Percentiles rank a stretch among this genome's conserved stretches.
Conservation (phyloP, 2,113 vertebrate species). For the Proteles cristata region DNA sequence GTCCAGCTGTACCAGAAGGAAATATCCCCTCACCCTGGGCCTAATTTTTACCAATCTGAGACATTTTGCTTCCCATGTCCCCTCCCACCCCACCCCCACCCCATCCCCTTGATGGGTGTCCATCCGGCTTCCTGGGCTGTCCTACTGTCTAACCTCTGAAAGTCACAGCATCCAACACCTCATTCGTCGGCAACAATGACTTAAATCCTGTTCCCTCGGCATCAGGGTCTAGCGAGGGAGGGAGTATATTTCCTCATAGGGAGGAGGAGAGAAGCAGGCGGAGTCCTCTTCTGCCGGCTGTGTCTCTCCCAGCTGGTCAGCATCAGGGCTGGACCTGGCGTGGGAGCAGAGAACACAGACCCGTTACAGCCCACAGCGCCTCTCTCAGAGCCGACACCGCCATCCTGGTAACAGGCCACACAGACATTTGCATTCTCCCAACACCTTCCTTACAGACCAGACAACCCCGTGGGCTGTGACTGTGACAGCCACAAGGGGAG, state of each 20-base stretch:
- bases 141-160: neutral
- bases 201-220: neutral
- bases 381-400: fast-evolving
- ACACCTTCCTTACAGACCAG: neutral
- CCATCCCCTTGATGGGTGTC: neutral
- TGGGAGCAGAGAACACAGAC: conserved; percentile 54
- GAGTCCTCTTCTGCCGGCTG: conserved; percentile 21
- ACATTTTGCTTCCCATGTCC: neutral
- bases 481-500: neutral
- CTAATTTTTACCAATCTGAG: neutral
- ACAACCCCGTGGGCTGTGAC: neutral
- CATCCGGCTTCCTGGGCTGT: neutral
- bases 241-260: conserved; percentile 85
- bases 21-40: neutral
- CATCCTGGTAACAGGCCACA: neutral
- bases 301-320: conserved; percentile 61
- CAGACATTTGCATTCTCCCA: neutral
- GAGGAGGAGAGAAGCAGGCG: conserved; percentile 79
- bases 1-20: neutral
- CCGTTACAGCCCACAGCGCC: neutral
- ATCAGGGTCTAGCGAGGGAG: neutral
- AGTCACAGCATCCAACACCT: neutral
- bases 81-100: neutral
- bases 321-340: conserved; percentile 78
- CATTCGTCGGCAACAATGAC: neutral